Evolutionary conservation across 2,797 vertebrate genomes (phyloP).

Genomic region (Chaunax sp.): DNA sequence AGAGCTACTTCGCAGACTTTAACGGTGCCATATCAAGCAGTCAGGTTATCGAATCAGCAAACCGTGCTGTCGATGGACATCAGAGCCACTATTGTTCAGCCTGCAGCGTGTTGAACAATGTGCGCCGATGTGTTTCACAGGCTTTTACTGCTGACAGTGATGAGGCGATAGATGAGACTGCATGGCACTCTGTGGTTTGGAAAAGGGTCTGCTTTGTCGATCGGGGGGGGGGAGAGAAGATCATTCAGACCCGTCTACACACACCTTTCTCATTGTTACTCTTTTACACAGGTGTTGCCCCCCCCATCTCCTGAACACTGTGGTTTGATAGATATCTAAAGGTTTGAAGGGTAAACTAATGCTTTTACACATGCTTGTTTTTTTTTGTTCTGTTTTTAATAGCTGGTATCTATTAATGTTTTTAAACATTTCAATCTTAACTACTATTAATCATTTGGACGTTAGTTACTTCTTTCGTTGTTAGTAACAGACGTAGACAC

Average conservation of each 20-base stretch:
- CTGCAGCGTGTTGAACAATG: conserved; percentile 27
- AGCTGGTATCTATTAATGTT: conserved; percentile 99
- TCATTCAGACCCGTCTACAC: conserved; percentile 84
- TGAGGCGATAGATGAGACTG: conserved; percentile 75
- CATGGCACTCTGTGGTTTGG: conserved; percentile 78
- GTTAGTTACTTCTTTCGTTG: conserved; percentile 87
- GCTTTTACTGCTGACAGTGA: conserved; percentile 84
- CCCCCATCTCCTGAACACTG: conserved; percentile 80
- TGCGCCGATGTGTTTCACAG: conserved; percentile 76
- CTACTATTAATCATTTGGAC: conserved; percentile 90
- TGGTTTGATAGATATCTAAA: conserved; percentile 87
- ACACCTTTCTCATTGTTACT: conserved; percentile 72
- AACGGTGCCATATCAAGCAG: conserved; percentile 19
- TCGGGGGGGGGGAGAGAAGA: conserved; percentile 79
- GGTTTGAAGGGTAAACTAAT: conserved; percentile 88
- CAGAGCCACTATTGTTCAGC: not conserved
- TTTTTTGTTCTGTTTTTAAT: conserved; percentile 89
- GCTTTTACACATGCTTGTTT: conserved; percentile 91
- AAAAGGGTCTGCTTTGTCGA: conserved; percentile 68
- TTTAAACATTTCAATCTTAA: conserved; percentile 93
- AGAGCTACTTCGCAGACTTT: not conserved
- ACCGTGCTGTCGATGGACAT: conserved; percentile 1
- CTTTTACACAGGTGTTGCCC: conserved; percentile 80
- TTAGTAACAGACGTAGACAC: conserved; percentile 92
- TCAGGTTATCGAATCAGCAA: conserved; percentile 15